A percentile compares a stretch with the other conserved stretches of the same genome.
phyloP scores from a whole-genome alignment of 2,797 vertebrate genomes.

The Diglossa cyanea region DNA sequence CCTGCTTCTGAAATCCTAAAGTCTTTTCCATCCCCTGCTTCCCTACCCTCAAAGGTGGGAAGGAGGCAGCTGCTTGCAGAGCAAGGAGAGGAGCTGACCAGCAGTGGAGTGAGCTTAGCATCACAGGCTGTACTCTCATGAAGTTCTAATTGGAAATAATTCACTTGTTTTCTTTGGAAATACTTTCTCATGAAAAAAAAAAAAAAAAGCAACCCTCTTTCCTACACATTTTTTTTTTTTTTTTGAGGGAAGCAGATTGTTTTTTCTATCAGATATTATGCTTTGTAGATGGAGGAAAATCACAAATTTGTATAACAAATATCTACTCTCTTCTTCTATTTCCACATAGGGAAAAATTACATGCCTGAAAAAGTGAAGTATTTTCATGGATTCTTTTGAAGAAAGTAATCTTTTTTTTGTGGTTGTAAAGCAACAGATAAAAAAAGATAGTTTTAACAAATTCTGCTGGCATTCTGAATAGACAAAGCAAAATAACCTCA shows the following conservation, averaged over 20 bases:
- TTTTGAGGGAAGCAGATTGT: not conserved
- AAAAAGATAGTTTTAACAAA: not conserved
- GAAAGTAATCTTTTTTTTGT: not conserved
- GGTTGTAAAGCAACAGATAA: not conserved
- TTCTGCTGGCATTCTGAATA: not conserved
- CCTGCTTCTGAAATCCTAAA: not conserved
- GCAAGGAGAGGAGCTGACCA: not conserved
- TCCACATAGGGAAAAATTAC: not conserved
- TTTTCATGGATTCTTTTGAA: constrained; percentile 11
- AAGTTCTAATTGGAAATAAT: constrained; percentile 1
- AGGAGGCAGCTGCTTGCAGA: not conserved
- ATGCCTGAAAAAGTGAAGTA: not conserved
- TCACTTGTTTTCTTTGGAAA: not conserved
- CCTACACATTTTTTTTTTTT: not conserved
- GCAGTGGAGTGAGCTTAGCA: not conserved
- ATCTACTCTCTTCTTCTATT: not conserved
- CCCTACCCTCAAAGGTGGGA: not conserved
- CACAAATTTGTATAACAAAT: not conserved
- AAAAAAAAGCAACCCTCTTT: not conserved
- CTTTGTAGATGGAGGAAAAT: not conserved
- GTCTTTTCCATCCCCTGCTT: not conserved
- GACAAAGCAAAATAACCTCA: not conserved
- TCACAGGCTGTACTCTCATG: not conserved
- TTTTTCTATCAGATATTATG: constrained; percentile 1
- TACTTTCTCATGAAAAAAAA: not conserved